Base-by-base conservation (phyloP, 2,113 vertebrate genomes). In the Phalacrocorax brasilianus region DNA sequence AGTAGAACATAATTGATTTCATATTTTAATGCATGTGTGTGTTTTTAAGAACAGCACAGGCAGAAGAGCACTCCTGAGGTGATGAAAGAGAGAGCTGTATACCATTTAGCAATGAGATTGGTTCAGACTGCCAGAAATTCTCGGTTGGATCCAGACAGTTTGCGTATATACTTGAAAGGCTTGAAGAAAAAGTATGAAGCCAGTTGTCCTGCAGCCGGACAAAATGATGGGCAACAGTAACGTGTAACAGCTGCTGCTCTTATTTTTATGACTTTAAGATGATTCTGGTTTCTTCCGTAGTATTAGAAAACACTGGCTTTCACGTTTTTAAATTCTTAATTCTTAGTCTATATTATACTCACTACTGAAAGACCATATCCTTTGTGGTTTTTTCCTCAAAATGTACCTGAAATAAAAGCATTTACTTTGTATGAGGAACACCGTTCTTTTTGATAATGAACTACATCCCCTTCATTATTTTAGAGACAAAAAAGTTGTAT, bases 81-180 rank as follows among this genome's bases (percentile, higher is more conserved):
- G 72, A 89, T 97, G 93, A 97, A 96, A 79, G 97, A 99, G 91
- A 99, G 97, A 97, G 98, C 98, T 35, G 96, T 98, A 15, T 99
- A 99, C 96, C 98, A 97, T 77, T 97, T 99, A 87, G 98, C 98
- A 76, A 98, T 97, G 53, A 98, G 98, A 77, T 98, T 99, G 87
- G 85, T 99, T 93, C 99, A 99, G 96, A 96, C 98, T 17, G 99
- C 99, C 89, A 98, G 99, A 83, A 99, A 99, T 97, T 99, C 99
- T 66, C 98, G 96, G 35, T n/a, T 99, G 97, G 99, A 99, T 95
- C 95, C 98, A 4, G 98, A 98, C 49, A 98, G 98, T 89, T 98
- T 99, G 70, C 98, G 98, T 21, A 98, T 98, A 35, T 99, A 99
- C 96, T 97, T 99, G 96, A 99, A 98, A 94, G 98, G 98, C 27